Evolutionary conservation across 2,888 invertebrate species (phyloP).

Genomic region (Congeria kusceri): DNA sequence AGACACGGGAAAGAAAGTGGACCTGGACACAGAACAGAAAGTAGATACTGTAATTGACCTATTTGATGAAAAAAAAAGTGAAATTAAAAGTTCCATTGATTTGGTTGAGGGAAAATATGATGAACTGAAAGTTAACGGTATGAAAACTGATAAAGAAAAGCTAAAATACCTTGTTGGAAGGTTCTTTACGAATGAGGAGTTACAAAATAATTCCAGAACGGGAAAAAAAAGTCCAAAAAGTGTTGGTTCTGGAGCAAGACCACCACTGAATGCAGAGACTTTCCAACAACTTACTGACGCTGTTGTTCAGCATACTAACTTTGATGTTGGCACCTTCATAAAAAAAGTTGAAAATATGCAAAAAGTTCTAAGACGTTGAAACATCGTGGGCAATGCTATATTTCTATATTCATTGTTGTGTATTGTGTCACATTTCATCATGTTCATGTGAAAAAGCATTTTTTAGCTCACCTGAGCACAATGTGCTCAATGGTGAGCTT

Average conservation of each 20-base stretch:
- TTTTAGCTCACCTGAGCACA: too few relatives aligned
- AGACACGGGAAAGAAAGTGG: constrained; percentile 9
- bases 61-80: neutral
- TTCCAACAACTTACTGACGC: constrained; percentile 14
- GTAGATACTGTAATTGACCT: neutral
- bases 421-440: too few relatives aligned
- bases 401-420: too few relatives aligned
- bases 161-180: constrained; percentile 20
- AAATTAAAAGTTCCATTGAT: neutral
- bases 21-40: constrained; percentile 1
- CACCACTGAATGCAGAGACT: constrained; percentile 16
- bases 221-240: constrained; percentile 16
- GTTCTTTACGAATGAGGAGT: constrained; percentile 29
- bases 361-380: constrained; percentile 28
- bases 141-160: constrained; percentile 18
- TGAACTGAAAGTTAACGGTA: constrained; percentile 1
- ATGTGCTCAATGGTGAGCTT: too few relatives aligned
- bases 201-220: constrained; percentile 26
- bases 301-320: constrained; percentile 13
- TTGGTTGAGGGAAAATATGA: constrained; percentile 13
- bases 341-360: constrained; percentile 34
- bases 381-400: too few relatives aligned
- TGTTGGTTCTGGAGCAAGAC: constrained; percentile 8
- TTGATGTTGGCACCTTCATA: constrained; percentile 16
- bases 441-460: too few relatives aligned